Evolutionary conservation across 2,113 vertebrate genomes (phyloP), one percentile per base, ranked within the genome.

Genomic region (Thinocorus orbignyianus): DNA sequence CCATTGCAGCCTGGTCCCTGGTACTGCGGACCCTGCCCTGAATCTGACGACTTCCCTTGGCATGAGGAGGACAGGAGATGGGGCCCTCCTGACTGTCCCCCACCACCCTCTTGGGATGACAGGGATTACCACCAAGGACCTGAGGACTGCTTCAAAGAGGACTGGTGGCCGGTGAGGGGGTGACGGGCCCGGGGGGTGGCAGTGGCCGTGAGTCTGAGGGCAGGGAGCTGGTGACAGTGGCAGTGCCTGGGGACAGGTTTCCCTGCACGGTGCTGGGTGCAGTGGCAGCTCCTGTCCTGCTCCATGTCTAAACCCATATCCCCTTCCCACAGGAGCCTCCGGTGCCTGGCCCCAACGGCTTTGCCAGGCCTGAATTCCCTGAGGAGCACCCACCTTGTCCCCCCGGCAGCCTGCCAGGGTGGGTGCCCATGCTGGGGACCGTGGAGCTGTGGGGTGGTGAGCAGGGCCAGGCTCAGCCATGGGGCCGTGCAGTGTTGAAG

Each of bases 331-430:
- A 92, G 94, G 42, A 89, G 1, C 23, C 0, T 1, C 51, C 1
- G 0, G 31, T 1, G 1, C 26, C 39, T 0, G 2, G 1, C 1
- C 17, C 20, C 0, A 1, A 5, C 33, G 20, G 3, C 57, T n/a
- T 20, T 9, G 4, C 3, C 79, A 31, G 55, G 60, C 8, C 22
- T 1, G 60, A 74, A 3, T 66, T 31, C n/a, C 48, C n/a, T 1
- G n/a, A 87, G 70, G 73, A 35, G 52, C 73, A 17, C n/a, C 88
- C 46, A 0, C 30, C 25, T 24, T 23, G 46, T 24, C 16, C 5
- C 33, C 72, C 10, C 0, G 0, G 25, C 4, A 2, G 6, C 26
- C 12, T 10, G 17, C 17, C 10, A 1, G 0, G 57, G 96, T 97
- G 84, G 84, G 96, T 96, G 71, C 71, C 20, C 0, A 0, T 1